Conservation (phyloP, 2,888 invertebrate species). For the Cantharis rustica region DNA sequence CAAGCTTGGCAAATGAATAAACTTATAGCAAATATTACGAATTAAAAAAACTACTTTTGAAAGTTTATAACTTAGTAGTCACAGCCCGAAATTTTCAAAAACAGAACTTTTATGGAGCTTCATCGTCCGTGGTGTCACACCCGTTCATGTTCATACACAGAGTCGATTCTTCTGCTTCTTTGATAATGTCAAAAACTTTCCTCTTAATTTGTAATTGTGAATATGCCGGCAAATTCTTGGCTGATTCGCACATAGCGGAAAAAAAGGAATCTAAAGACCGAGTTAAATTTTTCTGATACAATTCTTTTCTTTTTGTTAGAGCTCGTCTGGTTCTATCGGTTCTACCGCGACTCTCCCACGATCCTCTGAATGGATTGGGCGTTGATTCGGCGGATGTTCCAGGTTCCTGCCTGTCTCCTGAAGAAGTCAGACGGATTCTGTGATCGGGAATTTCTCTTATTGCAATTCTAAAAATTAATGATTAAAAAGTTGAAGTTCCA, state of each 20-base stretch:
- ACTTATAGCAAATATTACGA: neutral
- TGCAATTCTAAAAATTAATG: neutral
- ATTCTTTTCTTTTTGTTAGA: neutral
- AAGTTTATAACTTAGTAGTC: neutral
- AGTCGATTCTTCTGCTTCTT: conserved; percentile 20
- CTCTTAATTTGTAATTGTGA: conserved; percentile 19
- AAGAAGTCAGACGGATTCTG: neutral
- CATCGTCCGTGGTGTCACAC: neutral
- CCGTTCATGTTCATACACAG: neutral
- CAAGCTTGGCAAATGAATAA: neutral
- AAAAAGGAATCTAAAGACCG: conserved; percentile 20
- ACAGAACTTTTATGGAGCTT: neutral
- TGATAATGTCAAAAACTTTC: conserved; percentile 17
- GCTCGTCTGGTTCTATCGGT: neutral
- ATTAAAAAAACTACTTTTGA: neutral
- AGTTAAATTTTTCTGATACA: neutral
- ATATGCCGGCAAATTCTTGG: conserved; percentile 16
- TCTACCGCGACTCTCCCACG: neutral
- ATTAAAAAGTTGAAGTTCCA: neutral
- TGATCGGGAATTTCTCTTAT: neutral
- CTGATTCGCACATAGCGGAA: conserved; percentile 19
- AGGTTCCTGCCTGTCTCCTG: neutral
- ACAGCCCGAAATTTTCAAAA: neutral
- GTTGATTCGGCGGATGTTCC: neutral
- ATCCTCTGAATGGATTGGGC: neutral